A percentile compares a stretch with the other conserved stretches of the same genome.
Conservation (phyloP, 2,797 vertebrate genomes). For the Meriones psammophilus region DNA sequence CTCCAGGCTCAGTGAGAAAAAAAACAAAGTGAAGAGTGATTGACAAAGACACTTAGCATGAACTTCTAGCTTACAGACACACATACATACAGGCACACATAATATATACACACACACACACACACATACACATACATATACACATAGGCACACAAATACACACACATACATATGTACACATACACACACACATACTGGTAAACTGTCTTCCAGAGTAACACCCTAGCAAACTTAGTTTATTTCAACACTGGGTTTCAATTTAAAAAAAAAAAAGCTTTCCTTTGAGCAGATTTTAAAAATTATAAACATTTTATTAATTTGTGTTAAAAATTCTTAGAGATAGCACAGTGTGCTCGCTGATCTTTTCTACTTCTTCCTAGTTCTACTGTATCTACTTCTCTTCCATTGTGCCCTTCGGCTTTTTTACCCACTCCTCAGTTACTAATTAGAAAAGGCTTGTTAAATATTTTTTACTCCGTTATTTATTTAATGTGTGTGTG, state of each 20-base stretch:
- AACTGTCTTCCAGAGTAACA: constrained; percentile 6
- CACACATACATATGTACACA: not conserved
- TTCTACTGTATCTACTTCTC: not conserved
- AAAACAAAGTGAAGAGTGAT: not conserved
- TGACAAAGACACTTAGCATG: not conserved
- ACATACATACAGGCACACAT: not conserved
- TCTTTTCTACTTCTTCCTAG: not conserved
- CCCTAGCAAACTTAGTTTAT: constrained; percentile 33
- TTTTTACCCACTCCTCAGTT: not conserved
- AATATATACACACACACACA: too few relatives aligned
- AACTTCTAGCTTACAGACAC: not conserved
- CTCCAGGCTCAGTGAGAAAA: not conserved
- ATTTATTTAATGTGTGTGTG: not conserved
- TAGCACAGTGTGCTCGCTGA: not conserved
- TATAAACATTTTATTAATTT: not conserved
- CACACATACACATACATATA: not conserved
- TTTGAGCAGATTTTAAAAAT: not conserved
- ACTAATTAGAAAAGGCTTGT: not conserved
- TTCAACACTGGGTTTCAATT: not conserved
- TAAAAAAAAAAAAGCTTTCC: not conserved
- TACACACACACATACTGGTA: not conserved
- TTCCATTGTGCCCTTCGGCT: not conserved
- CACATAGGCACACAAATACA: not conserved
- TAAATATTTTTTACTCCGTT: not conserved
- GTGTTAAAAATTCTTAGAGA: not conserved